Percentiles rank a stretch among this genome's conserved stretches.
phyloP scores from a whole-genome alignment of 92 coral and sea anemone genomes.

The Palythoa grandis region DNA sequence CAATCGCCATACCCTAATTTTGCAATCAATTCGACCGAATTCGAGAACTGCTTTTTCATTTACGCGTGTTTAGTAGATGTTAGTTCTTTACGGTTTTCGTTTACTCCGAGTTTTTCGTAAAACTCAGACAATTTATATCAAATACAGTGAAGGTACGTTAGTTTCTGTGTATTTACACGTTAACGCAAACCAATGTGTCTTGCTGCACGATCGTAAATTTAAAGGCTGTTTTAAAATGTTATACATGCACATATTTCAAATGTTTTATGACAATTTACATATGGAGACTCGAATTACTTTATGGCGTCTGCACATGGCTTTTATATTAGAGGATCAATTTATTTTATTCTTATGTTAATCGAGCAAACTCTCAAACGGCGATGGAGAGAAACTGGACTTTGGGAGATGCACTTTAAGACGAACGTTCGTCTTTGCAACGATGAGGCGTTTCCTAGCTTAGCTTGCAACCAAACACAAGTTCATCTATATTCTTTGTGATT shows the following conservation, averaged over 20 bases:
- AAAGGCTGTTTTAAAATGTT: neutral
- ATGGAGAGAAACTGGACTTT: neutral
- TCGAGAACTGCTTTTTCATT: conserved; percentile 23
- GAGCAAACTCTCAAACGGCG: neutral
- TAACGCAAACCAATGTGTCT: conserved; percentile 6
- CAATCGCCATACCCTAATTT: conserved; percentile 20
- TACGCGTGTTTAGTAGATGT: conserved; percentile 8
- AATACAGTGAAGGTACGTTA: neutral
- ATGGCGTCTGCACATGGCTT: conserved; percentile 86
- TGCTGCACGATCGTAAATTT: neutral
- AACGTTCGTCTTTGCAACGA: neutral
- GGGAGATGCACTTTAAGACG: neutral
- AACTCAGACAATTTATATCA: neutral
- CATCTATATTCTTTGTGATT: neutral
- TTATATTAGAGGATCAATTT: conserved; percentile 62
- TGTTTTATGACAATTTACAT: conserved; percentile 88
- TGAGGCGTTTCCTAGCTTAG: conserved; percentile 12
- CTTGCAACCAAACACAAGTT: neutral
- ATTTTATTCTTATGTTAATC: conserved; percentile 46
- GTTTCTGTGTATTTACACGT: conserved; percentile 1
- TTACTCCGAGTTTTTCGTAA: conserved; percentile 2
- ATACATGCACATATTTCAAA: conserved; percentile 71
- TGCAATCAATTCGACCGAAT: conserved; percentile 21
- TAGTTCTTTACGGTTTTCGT: neutral
- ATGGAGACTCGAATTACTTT: conserved; percentile 74